A percentile compares a stretch with the other conserved stretches of the same genome.
phyloP scores from a whole-genome alignment of 2,113 vertebrate genomes.

The Uria aalge region DNA sequence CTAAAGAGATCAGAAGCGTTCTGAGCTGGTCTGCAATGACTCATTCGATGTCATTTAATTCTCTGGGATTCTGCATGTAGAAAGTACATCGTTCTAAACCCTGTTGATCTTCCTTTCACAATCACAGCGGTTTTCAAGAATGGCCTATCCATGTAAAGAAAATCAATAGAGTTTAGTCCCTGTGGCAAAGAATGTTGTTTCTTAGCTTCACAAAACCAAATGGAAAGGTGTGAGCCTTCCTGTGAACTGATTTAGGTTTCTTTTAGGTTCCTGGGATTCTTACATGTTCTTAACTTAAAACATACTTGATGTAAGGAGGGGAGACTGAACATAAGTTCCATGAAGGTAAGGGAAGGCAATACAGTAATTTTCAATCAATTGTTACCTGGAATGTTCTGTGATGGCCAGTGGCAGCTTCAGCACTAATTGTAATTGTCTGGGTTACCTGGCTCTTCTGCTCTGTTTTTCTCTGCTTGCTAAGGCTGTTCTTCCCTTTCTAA shows the following conservation, averaged over 20 bases:
- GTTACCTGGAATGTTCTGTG: background rate
- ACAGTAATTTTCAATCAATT: background rate
- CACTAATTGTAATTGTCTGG: background rate
- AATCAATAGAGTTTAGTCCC: background rate
- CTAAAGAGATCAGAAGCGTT: background rate
- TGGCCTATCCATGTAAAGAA: background rate
- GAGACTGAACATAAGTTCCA: fast-evolving
- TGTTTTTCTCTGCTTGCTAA: background rate
- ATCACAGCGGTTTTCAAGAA: background rate
- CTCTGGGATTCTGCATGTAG: background rate
- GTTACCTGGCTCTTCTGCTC: background rate
- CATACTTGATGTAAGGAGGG: background rate
- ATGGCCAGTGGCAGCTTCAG: background rate
- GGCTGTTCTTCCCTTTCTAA: background rate
- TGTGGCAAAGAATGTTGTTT: background rate
- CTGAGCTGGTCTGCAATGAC: background rate
- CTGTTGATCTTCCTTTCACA: background rate
- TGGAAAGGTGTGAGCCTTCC: background rate
- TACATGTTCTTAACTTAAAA: background rate
- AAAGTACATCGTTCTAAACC: background rate
- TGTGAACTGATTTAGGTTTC: background rate
- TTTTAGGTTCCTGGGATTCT: background rate
- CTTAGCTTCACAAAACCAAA: background rate
- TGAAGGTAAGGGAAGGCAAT: background rate
- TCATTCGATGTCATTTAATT: background rate